Base-by-base conservation (phyloP, 2,797 vertebrate genomes). In the Anas georgica region DNA sequence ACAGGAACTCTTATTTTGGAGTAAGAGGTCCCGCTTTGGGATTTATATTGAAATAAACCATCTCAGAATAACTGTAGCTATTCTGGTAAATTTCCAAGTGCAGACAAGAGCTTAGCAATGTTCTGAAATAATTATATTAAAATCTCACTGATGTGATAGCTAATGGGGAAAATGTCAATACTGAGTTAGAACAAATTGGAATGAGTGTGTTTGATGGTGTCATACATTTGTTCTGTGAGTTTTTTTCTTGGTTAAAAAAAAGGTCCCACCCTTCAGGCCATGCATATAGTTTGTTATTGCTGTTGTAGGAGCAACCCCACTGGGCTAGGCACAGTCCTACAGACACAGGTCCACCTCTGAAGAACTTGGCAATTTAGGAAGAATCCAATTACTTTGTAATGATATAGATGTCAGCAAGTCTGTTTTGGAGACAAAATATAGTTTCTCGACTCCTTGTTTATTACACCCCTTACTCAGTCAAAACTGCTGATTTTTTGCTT, bases 101-200 rank as follows among this genome's bases (percentile, higher is more conserved):
- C 77, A 91, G 83, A 74, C 28, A 67, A 66, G 80, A 92, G 56
- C 62, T 90, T 80, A 94, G 35, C n/a, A 78, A 52, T 75, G 66
- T 50, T 92, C 78, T 72, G 75, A 95, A 95, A 96, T 91, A 94
- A 94, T 95, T 58, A 18, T 87, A 89, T 86, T 89, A 91, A 95
- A 95, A 90, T 94, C 74, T 74, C 58, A 74, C 1, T 41, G 37
- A 80, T 93, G 29, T 72, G 78, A 58, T 90, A 58, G 81, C 80
- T 80, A 91, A 93, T 87, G 75, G 64, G 76, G 54, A 83, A 92
- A 91, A 91, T 87, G 33, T 75, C 92, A 83, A 80, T 86, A 86
- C 28, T 20, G 37, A 93, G 56, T 78, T 54, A 86, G 64, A 91
- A 86, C 37, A 93, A 84, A 80, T 60, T 52, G 60, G 37, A 86